Percentiles rank a stretch among this genome's conserved stretches.
Conservation (phyloP, 2,888 invertebrate genomes). For the Pyrgus malvae region DNA sequence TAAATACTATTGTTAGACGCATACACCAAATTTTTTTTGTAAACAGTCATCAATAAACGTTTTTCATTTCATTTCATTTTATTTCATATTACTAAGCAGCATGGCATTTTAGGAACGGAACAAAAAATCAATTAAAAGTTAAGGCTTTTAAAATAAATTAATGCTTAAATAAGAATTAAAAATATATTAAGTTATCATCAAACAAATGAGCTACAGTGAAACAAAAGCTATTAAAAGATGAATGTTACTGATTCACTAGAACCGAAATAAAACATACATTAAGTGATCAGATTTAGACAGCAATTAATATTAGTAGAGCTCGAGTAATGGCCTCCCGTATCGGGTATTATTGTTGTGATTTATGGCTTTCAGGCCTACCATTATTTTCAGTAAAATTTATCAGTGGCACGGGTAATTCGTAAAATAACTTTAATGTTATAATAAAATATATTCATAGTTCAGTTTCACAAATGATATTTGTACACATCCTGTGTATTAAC, state of each 20-base stretch:
- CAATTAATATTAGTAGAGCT: slow-evolving; percentile 33
- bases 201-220: slow-evolving; percentile 9
- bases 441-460: neutral
- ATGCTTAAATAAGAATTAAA: no score
- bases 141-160: no score
- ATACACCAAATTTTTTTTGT: no score
- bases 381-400: slow-evolving; percentile 6
- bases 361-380: slow-evolving; percentile 13
- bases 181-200: neutral
- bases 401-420: neutral
- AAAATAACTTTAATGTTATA: neutral
- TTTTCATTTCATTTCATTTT: no score
- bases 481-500: no score
- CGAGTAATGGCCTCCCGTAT: slow-evolving; percentile 31
- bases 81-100: no score
- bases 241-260: slow-evolving; percentile 10
- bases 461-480: no score
- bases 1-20: no score
- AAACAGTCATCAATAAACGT: no score
- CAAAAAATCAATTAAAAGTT: no score
- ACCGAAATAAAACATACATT: slow-evolving; percentile 21
- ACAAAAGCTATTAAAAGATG: slow-evolving; percentile 7
- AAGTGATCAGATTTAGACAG: slow-evolving; percentile 29
- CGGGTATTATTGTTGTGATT: slow-evolving; percentile 29
- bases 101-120: no score